Percentiles rank a stretch among this genome's conserved stretches.
These are phyloP conservation scores for Dasypogon diadema DNA, from an alignment of 2,888 invertebrate species.

Conservation along the genomic window DNA sequence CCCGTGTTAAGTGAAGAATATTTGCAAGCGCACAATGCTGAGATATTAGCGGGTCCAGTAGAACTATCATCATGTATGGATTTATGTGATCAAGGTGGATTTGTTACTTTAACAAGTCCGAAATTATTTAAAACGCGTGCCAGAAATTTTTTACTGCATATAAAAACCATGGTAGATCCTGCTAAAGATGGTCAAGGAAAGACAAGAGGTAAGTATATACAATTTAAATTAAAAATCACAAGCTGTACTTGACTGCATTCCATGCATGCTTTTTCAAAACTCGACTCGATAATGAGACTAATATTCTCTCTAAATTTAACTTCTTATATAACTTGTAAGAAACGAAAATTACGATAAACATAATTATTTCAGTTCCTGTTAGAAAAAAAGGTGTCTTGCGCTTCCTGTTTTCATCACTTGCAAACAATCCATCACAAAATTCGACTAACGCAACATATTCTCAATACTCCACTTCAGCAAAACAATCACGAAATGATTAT, in stretches of 20 bases:
- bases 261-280: slow-evolving; percentile 55
- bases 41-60: slow-evolving; percentile 90
- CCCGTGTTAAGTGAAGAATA: slow-evolving; percentile 85
- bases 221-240: too few relatives aligned
- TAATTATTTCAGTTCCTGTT: slow-evolving; percentile 62
- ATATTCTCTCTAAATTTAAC: not conserved
- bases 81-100: slow-evolving; percentile 85
- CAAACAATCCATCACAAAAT: slow-evolving; percentile 61
- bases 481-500: slow-evolving; percentile 61
- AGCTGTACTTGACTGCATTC: too few relatives aligned
- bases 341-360: slow-evolving; percentile 28
- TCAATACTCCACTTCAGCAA: slow-evolving; percentile 60
- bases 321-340: not conserved
- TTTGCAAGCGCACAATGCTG: slow-evolving; percentile 87
- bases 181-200: slow-evolving; percentile 72
- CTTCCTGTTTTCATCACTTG: slow-evolving; percentile 62
- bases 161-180: slow-evolving; percentile 77
- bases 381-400: slow-evolving; percentile 62
- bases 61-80: slow-evolving; percentile 85
- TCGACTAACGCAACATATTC: slow-evolving; percentile 61
- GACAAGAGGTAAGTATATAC: slow-evolving; percentile 65
- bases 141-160: slow-evolving; percentile 83
- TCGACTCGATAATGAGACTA: not conserved
- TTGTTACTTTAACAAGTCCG: slow-evolving; percentile 88
- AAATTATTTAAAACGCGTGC: slow-evolving; percentile 82